Base-by-base conservation (phyloP, 2,888 invertebrate species). In the Drosophila birchii region DNA sequence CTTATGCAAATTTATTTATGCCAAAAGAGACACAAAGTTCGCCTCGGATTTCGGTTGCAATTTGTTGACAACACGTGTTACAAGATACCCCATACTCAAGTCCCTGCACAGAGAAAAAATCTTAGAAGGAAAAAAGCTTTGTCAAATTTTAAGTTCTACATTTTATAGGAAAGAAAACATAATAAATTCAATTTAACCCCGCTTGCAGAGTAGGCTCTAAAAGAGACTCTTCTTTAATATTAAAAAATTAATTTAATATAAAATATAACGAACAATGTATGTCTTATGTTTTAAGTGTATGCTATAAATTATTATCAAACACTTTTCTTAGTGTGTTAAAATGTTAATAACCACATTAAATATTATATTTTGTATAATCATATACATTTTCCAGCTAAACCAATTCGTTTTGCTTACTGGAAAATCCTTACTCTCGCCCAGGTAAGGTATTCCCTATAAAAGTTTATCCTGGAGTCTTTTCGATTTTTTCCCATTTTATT, bases 41-140 rank as follows among this genome's bases (percentile, higher is more conserved):
- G 70, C 58, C 75, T 79, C 83, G 86, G 86, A 86, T 81, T 86
- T 75, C 54, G 83, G 81, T 73, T 84, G 87, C 85, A 81, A 86
- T 86, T 81, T 86, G 87, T 81, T 81, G 81, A 85, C 86, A 86
- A 81, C 84, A 86, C 81, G 84, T 83, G 86, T 78, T 78, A 72
- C 86, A 75, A 47, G 69, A 47, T 34, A 36, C 34, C 49, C 55
- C 55, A 26, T 11, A 14, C 14, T n/a, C 43, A 14, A n/a, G 43
- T 41, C 36, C n/a, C 34, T 53, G 7, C 74, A 62, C 39, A 16
- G 49, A 3, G 14, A 3, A 20, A 20, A 49, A 63, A 41, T 57
- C 20, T 43, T 14, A 7, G 3, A 7, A 11, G 2, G 11, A 29
- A n/a, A 23, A 44, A 1, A 3, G 12, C 1, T 3, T 14, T 14